Conservation (phyloP, 2,797 vertebrate genomes). For the Tinamus major region DNA sequence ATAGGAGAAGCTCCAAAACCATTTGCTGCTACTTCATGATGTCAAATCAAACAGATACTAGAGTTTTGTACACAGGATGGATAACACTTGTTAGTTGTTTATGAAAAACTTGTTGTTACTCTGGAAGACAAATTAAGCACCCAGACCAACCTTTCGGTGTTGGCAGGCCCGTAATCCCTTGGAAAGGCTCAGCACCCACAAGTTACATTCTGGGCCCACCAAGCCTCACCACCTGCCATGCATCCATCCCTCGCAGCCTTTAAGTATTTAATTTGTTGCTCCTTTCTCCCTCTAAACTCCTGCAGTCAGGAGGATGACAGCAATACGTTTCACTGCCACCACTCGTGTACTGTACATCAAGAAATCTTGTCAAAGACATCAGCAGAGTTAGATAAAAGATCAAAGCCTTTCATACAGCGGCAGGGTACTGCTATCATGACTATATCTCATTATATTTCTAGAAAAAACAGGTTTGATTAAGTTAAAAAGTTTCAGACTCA, state of each 20-base stretch:
- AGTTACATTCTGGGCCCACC: neutral
- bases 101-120: neutral
- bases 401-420: neutral
- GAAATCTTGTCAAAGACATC: neutral
- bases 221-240: neutral
- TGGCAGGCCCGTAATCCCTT: neutral
- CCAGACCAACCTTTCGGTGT: neutral
- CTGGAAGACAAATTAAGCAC: neutral
- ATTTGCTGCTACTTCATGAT: neutral
- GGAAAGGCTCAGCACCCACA: neutral
- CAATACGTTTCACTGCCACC: neutral
- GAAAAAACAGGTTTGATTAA: conserved; percentile 1
- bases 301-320: neutral
- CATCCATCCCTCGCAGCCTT: neutral
- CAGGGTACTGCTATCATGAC: neutral
- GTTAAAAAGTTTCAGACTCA: neutral
- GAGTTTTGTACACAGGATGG: neutral
- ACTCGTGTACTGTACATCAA: neutral
- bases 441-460: neutral
- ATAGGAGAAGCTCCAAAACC: neutral
- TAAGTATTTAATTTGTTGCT: neutral
- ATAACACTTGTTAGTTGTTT: neutral
- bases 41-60: neutral
- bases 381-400: conserved; percentile 24
- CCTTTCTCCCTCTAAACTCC: neutral